phyloP scores from a whole-genome alignment of 2,888 invertebrate genomes.

The Aphodius granarius region DNA sequence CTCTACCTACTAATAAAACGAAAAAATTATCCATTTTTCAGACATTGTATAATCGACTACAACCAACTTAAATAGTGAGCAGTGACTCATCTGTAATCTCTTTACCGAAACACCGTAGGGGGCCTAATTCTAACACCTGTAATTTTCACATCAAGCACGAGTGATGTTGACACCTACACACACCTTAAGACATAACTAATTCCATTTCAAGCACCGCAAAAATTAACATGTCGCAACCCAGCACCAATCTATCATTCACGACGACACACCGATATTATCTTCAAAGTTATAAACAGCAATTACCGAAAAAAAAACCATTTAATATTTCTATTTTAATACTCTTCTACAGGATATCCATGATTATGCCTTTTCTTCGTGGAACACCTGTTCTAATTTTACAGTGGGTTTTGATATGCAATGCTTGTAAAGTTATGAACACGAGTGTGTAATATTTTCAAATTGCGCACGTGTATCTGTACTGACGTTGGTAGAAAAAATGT shows the following conservation, averaged over 20 bases:
- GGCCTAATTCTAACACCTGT: not conserved
- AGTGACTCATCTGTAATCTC: not conserved
- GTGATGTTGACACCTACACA: not conserved
- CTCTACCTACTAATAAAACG: too few relatives aligned
- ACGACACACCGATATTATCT: not conserved
- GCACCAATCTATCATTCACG: not conserved
- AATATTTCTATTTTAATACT: not conserved
- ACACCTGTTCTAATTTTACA: not conserved
- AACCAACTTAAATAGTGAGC: not conserved
- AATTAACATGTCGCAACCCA: not conserved
- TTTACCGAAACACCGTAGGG: not conserved
- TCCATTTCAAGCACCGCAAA: not conserved
- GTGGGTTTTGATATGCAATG: not conserved
- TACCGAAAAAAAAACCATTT: not conserved
- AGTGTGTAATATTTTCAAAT: not conserved
- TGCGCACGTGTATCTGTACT: not conserved
- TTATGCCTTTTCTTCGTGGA: not conserved
- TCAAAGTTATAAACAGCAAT: not conserved
- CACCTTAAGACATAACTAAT: not conserved
- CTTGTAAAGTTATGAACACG: not conserved
- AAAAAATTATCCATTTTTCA: not conserved
- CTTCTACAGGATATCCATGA: not conserved
- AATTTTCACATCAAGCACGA: not conserved
- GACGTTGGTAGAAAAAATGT: not conserved
- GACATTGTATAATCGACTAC: not conserved